Percentiles rank a stretch among this genome's conserved stretches.
Conservation (phyloP, 2,797 vertebrate genomes). For the Odontamblyopus rebecca region DNA sequence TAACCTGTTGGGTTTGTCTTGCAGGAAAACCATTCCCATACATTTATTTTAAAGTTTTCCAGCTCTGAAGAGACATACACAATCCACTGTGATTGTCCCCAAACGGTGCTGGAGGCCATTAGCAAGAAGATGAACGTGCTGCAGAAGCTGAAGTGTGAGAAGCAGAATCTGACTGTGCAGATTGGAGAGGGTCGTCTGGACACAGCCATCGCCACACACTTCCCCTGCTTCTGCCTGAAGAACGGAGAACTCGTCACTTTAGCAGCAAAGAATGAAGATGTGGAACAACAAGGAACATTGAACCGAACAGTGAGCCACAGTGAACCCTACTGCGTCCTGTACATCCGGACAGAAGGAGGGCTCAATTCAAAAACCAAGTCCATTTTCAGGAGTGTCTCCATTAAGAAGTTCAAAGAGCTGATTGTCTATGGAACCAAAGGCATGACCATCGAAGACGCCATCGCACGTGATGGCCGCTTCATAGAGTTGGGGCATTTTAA, state of each 20-base stretch:
- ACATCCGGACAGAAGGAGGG: constrained; percentile 17
- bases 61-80: background rate
- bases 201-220: constrained; percentile 28
- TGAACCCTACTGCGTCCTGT: constrained; percentile 16
- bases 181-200: background rate
- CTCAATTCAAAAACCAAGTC: accelerated
- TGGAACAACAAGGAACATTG: background rate
- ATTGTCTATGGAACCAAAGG: constrained; percentile 34
- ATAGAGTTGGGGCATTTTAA: accelerated
- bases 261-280: accelerated
- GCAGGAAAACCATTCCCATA: background rate
- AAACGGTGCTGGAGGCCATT: constrained; percentile 4
- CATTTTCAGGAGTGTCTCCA: constrained; percentile 3
- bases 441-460: constrained; percentile 24
- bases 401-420: constrained; percentile 3
- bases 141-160: background rate
- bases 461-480: constrained; percentile 36
- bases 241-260: background rate
- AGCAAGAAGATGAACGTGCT: background rate
- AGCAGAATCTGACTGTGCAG: background rate
- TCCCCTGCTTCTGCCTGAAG: constrained; percentile 21
- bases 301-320: accelerated
- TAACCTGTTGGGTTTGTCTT: background rate
- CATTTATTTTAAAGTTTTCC: background rate
- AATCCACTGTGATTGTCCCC: background rate